Evolutionary conservation across 2,113 vertebrate species (phyloP).

Genomic region (Megaleporinus macrocephalus): DNA sequence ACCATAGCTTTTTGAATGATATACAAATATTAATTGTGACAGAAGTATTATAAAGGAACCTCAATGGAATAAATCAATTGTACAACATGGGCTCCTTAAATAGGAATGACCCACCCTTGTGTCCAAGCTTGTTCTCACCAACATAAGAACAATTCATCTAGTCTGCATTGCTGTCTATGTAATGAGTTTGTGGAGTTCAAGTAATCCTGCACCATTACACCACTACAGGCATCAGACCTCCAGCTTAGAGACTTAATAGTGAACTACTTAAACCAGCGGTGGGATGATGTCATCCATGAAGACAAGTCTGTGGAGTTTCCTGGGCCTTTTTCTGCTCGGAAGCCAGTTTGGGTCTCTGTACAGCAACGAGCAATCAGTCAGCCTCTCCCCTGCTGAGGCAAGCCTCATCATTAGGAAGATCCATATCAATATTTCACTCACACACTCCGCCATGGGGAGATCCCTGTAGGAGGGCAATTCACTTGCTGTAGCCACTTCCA

Average conservation of each 20-base stretch:
- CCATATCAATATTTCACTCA: conserved; percentile 48
- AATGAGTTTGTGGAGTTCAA: too few relatives aligned
- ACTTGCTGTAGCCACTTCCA: conserved; percentile 30
- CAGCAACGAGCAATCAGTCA: conserved; percentile 1
- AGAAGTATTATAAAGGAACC: too few relatives aligned
- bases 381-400: conserved; percentile 12
- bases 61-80: too few relatives aligned
- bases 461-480: conserved; percentile 32
- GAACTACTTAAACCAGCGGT: background rate
- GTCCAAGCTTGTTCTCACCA: too few relatives aligned
- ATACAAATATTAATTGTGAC: too few relatives aligned
- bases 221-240: background rate
- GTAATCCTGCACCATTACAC: background rate
- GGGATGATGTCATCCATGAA: conserved; percentile 24
- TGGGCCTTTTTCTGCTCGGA: conserved; percentile 3
- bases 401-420: conserved; percentile 40
- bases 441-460: conserved; percentile 10
- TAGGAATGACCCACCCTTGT: too few relatives aligned
- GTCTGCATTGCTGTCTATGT: too few relatives aligned
- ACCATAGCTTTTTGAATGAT: too few relatives aligned
- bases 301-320: conserved; percentile 16
- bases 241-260: background rate
- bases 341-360: conserved; percentile 1
- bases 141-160: too few relatives aligned
- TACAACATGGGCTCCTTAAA: too few relatives aligned